phyloP scores from a whole-genome alignment of 2,888 invertebrate genomes.

The Heliconius ethilla region DNA sequence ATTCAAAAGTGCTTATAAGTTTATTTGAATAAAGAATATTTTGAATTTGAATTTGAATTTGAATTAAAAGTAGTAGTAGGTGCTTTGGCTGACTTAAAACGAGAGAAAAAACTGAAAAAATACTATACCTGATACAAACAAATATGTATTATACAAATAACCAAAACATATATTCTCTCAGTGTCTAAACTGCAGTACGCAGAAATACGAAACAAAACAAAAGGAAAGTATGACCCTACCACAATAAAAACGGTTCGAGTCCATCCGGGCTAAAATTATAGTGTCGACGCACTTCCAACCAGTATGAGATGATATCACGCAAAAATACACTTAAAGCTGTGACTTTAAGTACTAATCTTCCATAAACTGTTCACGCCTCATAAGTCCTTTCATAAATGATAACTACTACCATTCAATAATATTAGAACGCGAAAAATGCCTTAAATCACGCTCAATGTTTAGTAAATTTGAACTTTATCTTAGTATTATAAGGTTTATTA shows the following conservation, averaged over 20 bases:
- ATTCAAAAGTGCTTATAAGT: too few species aligned
- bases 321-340: conserved; percentile 55
- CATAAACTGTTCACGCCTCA: conserved; percentile 40
- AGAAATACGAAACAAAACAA: conserved; percentile 64
- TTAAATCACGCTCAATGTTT: conserved; percentile 47
- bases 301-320: conserved; percentile 54
- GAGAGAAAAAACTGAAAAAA: too few species aligned
- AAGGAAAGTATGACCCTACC: conserved; percentile 75
- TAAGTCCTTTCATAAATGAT: conserved; percentile 59
- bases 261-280: conserved; percentile 79
- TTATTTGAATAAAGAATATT: too few species aligned
- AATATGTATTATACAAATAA: not conserved
- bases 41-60: too few species aligned
- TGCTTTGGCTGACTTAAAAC: too few species aligned
- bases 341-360: conserved; percentile 48
- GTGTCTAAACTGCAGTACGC: conserved; percentile 47
- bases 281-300: conserved; percentile 72
- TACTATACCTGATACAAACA: not conserved
- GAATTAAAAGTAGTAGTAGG: too few species aligned
- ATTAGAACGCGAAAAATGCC: conserved; percentile 51
- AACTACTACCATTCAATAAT: conserved; percentile 65
- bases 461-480: conserved; percentile 50
- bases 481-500: conserved; percentile 50
- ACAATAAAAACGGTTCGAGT: conserved; percentile 79
- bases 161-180: not conserved